Conservation (phyloP, 2,797 vertebrate genomes). For the Sciaenops ocellatus region DNA sequence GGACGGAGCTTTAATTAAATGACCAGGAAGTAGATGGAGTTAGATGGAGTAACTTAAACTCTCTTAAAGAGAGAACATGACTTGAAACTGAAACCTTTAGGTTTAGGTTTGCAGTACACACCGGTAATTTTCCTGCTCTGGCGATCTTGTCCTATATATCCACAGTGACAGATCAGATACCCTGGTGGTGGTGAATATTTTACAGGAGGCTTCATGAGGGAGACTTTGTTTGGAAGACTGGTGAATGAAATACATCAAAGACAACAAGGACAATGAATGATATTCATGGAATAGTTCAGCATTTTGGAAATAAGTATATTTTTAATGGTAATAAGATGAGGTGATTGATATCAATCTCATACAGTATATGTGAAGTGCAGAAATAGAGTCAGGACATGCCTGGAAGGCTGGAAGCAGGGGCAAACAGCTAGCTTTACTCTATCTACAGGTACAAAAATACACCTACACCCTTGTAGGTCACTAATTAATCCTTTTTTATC, state of each 20-base stretch:
- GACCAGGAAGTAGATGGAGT: conserved; percentile 35
- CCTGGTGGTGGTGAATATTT: conserved; percentile 72
- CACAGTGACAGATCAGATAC: conserved; percentile 58
- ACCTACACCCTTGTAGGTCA: neutral
- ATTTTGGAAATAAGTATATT: neutral
- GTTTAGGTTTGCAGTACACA: conserved; percentile 62
- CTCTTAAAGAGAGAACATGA: conserved; percentile 52
- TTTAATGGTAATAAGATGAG: neutral
- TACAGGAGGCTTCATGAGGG: conserved; percentile 32
- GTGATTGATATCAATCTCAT: neutral
- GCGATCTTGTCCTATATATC: conserved; percentile 41
- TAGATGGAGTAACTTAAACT: conserved; percentile 18
- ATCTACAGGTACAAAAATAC: no score
- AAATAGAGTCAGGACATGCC: neutral
- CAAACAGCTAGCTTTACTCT: neutral
- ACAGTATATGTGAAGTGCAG: neutral
- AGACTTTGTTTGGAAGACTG: neutral
- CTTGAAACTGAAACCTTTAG: conserved; percentile 64
- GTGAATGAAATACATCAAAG: neutral
- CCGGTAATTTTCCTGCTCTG: conserved; percentile 56
- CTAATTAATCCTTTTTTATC: neutral
- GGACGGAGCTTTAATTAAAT: conserved; percentile 36
- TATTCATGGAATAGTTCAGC: neutral
- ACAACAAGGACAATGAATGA: neutral
- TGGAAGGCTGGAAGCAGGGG: neutral